A percentile compares a stretch with the other conserved stretches of the same genome.
Conservation (phyloP, 2,797 vertebrate species). For the Odontamblyopus lacepedii region DNA sequence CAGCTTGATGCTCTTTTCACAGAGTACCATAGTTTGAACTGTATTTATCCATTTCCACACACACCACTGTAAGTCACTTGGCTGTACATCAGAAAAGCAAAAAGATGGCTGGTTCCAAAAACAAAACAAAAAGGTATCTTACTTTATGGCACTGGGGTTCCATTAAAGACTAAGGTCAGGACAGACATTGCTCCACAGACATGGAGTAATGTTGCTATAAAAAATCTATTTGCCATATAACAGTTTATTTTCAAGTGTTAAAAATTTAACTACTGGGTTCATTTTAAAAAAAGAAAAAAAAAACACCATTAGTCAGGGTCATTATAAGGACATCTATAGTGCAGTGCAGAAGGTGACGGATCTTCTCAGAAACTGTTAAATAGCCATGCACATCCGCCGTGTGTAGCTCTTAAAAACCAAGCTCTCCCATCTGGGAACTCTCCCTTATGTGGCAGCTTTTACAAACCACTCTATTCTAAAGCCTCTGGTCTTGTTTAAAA, state of each 20-base stretch:
- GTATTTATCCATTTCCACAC: slow-evolving; percentile 9
- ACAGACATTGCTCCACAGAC: not conserved
- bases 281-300: too few relatives aligned
- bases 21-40: slow-evolving; percentile 4
- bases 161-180: not conserved
- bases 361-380: slow-evolving; percentile 17
- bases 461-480: slow-evolving; percentile 54
- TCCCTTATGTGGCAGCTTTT: slow-evolving; percentile 31
- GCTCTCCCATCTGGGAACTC: not conserved
- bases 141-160: too few relatives aligned
- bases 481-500: slow-evolving; percentile 27
- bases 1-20: slow-evolving; percentile 30
- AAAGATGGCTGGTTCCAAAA: too few relatives aligned
- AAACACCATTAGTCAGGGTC: not conserved
- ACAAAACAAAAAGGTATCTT: too few relatives aligned
- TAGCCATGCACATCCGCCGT: slow-evolving; percentile 37
- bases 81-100: too few relatives aligned
- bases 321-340: slow-evolving; percentile 14
- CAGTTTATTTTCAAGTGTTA: not conserved
- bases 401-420: slow-evolving; percentile 64
- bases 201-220: not conserved
- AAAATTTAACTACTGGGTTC: too few relatives aligned
- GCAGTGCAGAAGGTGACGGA: slow-evolving; percentile 12
- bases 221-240: not conserved
- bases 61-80: not conserved